A percentile compares a stretch with the other conserved stretches of the same genome.
These are phyloP conservation scores for Heliconius eleuchia DNA, from an alignment of 1,140 invertebrate genomes.

Conservation along the genomic window DNA sequence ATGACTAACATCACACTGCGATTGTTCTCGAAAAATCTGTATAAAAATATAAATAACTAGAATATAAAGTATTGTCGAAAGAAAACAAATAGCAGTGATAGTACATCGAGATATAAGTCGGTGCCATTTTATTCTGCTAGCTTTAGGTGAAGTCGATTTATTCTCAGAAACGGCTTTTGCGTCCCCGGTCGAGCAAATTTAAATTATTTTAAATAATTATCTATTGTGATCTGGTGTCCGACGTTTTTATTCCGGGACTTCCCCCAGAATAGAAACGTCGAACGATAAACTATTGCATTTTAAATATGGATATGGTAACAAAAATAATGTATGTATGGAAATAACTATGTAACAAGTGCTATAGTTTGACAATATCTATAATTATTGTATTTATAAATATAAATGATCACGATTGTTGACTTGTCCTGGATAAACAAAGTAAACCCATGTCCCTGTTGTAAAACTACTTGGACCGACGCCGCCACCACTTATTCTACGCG, in stretches of 20 bases:
- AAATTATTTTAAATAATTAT: constrained; percentile 72
- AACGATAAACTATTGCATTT: constrained; percentile 75
- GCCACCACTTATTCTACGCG: constrained; percentile 25
- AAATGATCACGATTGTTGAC: constrained; percentile 62
- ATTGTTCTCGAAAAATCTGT: constrained; percentile 40
- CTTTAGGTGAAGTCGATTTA: constrained; percentile 63
- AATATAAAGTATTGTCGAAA: constrained; percentile 45
- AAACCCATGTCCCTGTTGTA: constrained; percentile 35
- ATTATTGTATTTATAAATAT: constrained; percentile 71
- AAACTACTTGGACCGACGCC: constrained; percentile 33
- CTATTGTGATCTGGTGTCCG: constrained; percentile 70
- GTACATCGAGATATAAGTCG: constrained; percentile 45
- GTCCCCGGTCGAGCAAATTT: constrained; percentile 66
- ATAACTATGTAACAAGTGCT: constrained; percentile 76
- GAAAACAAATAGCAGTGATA: constrained; percentile 42
- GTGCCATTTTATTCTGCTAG: constrained; percentile 45
- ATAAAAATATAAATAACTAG: constrained; percentile 44
- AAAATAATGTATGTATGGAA: constrained; percentile 77
- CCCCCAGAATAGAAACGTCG: constrained; percentile 46
- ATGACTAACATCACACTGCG: constrained; percentile 15
- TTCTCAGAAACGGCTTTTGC: constrained; percentile 60
- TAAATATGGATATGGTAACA: constrained; percentile 76
- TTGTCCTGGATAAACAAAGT: constrained; percentile 47
- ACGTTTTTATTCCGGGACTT: constrained; percentile 38
- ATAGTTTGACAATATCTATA: constrained; percentile 73